Percentiles rank a stretch among this genome's conserved stretches.
Conservation (phyloP, 1,140 invertebrate species). For the Scaptomyza montana region DNA sequence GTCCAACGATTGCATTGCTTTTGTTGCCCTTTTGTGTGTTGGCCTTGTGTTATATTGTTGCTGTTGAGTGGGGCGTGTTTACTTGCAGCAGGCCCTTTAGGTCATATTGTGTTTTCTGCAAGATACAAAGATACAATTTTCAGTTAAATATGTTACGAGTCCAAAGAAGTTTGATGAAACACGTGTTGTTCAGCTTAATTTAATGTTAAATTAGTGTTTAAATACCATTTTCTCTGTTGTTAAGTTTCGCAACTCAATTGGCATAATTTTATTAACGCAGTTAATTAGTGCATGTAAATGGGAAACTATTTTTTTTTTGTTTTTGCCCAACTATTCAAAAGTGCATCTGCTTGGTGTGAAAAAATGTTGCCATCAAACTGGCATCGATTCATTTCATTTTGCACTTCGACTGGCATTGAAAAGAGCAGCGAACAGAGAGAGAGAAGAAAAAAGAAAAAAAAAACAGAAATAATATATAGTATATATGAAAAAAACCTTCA, state of each 20-base stretch:
- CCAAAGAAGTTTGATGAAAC: too few relatives aligned
- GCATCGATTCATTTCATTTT: conserved; percentile 40
- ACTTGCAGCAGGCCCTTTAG: conserved; percentile 8
- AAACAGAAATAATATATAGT: neutral
- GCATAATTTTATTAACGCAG: conserved; percentile 30
- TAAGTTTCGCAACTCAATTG: conserved; percentile 18
- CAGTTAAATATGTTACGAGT: neutral
- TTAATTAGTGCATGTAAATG: conserved; percentile 37
- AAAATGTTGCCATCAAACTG: conserved; percentile 39
- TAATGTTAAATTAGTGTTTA: neutral
- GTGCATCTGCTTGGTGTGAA: conserved; percentile 12
- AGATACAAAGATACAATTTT: conserved; percentile 11
- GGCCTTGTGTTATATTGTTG: conserved; percentile 14
- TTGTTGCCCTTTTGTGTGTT: conserved; percentile 17
- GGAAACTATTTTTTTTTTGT: conserved; percentile 9
- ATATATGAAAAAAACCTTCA: conserved; percentile 31
- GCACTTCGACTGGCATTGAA: conserved; percentile 30
- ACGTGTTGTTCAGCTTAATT: too few relatives aligned
- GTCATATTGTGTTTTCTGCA: conserved; percentile 28
- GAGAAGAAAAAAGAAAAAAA: conserved; percentile 14
- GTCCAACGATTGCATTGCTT: conserved; percentile 24
- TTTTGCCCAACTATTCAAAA: neutral
- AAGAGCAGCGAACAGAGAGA: conserved; percentile 2
- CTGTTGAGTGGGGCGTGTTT: conserved; percentile 5
- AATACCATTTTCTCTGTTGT: conserved; percentile 1